Percentiles rank a stretch among this genome's conserved stretches.
Evolutionary conservation across 2,113 vertebrate species (phyloP).

Genomic region (Marcusenius ussheri): DNA sequence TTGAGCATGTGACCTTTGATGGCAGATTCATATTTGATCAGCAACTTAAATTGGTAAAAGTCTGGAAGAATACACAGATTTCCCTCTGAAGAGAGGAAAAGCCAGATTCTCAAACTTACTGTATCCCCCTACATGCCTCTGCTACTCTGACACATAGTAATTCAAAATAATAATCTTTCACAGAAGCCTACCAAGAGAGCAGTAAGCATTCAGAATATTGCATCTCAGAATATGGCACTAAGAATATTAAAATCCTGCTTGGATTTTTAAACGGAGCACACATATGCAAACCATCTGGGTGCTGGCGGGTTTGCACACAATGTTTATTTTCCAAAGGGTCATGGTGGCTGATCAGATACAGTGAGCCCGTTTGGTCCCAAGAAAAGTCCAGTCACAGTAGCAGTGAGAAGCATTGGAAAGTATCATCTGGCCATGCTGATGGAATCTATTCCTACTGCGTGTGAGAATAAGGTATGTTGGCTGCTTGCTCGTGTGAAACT

Average conservation of each 20-base stretch:
- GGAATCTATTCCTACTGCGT: neutral
- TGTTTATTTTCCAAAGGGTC: constrained; percentile 25
- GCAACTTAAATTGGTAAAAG: neutral
- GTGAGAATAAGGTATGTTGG: neutral
- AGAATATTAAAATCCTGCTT: neutral
- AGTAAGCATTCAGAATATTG: neutral
- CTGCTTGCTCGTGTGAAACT: neutral
- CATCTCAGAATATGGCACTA: neutral
- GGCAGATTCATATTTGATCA: neutral
- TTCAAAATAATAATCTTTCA: neutral
- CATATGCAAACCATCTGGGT: constrained; percentile 17
- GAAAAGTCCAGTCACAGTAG: constrained; percentile 4
- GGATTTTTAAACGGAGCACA: constrained; percentile 4
- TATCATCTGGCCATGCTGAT: neutral
- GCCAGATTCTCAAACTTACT: neutral
- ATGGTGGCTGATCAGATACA: constrained; percentile 19
- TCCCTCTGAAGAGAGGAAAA: neutral
- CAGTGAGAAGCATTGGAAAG: neutral
- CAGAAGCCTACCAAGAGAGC: neutral
- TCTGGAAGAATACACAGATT: neutral
- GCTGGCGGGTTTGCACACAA: neutral
- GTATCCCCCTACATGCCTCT: neutral
- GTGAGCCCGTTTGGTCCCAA: constrained; percentile 3
- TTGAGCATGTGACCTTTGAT: neutral
- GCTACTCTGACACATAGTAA: neutral